phyloP scores from a whole-genome alignment of 1,140 invertebrate species.

The Asobara japonica region DNA sequence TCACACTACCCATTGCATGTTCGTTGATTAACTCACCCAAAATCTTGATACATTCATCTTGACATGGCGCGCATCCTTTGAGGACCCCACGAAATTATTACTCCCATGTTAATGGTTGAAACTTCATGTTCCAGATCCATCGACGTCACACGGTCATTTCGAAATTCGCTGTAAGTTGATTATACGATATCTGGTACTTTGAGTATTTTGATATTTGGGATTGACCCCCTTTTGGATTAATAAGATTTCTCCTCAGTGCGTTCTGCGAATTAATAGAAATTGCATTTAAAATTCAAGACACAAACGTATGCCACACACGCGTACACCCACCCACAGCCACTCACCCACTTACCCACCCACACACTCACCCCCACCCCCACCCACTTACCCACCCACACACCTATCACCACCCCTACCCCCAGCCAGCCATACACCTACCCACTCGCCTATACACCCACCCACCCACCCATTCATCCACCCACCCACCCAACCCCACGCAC shows the following conservation, averaged over 20 bases:
- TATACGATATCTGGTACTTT: neutral
- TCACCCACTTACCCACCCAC: neutral
- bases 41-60: slow-evolving; percentile 19
- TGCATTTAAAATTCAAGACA: too few species aligned
- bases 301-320: too few species aligned
- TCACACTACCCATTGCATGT: neutral
- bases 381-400: too few species aligned
- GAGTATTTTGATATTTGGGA: neutral
- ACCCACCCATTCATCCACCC: too few species aligned
- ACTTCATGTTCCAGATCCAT: neutral
- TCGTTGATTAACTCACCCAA: slow-evolving; percentile 43
- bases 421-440: too few species aligned
- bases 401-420: too few species aligned
- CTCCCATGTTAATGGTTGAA: neutral
- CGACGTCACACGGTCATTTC: neutral
- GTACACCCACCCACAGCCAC: neutral
- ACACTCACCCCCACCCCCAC: too few species aligned
- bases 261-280: neutral
- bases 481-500: too few species aligned
- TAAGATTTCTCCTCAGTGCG: neutral
- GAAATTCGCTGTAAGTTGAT: neutral
- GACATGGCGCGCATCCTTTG: neutral
- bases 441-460: too few species aligned
- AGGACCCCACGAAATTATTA: neutral
- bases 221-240: neutral